Evolutionary conservation across 2,797 vertebrate genomes (phyloP).

Genomic region (Peromyscus eremicus): DNA sequence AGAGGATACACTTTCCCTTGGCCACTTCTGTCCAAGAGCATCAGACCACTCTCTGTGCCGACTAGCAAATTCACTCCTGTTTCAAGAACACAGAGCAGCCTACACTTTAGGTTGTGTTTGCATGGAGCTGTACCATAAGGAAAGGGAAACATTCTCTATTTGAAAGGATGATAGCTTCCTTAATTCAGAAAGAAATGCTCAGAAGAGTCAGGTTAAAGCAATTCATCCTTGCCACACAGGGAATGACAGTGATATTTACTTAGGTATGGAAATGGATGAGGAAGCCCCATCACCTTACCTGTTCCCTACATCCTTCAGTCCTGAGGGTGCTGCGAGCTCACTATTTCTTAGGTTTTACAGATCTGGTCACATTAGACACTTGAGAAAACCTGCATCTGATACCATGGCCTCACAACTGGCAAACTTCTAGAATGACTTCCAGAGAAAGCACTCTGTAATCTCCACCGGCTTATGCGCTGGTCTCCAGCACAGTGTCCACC

Average conservation of each 20-base stretch:
- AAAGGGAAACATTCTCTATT: background rate
- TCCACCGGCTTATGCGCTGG: background rate
- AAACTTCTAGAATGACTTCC: background rate
- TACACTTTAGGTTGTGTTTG: background rate
- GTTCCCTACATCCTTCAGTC: background rate
- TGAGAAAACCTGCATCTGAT: background rate
- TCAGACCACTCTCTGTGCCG: conserved; percentile 98
- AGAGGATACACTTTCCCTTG: conserved; percentile 99
- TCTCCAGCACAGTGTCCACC: background rate
- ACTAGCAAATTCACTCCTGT: conserved; percentile 97
- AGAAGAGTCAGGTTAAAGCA: background rate
- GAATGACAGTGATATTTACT: background rate
- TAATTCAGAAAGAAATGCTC: background rate
- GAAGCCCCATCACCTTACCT: background rate
- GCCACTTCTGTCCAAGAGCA: conserved; percentile 98
- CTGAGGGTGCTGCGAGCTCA: accelerated
- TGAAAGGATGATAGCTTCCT: background rate
- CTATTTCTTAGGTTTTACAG: background rate
- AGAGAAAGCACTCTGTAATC: background rate
- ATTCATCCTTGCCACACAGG: background rate
- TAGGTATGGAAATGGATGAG: background rate
- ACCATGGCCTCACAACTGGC: background rate
- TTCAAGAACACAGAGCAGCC: conserved; percentile 60
- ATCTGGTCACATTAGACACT: background rate
- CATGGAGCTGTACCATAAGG: background rate